phyloP scores from a whole-genome alignment of 2,888 invertebrate species.

The Digitonthophagus gazella region DNA sequence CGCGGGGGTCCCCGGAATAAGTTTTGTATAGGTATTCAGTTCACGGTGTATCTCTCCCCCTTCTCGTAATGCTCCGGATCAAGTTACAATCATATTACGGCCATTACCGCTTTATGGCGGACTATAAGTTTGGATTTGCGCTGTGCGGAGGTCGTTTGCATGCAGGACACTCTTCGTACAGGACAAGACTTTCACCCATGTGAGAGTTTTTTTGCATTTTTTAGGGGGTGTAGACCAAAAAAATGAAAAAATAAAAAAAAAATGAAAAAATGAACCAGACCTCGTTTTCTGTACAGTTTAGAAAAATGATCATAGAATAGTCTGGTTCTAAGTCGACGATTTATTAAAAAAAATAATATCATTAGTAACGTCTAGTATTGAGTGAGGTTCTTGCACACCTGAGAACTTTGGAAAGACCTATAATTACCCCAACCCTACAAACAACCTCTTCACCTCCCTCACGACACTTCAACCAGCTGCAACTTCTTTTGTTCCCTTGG shows the following conservation, averaged over 20 bases:
- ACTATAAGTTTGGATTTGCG: not conserved
- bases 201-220: too few relatives aligned
- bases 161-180: not conserved
- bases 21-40: not conserved
- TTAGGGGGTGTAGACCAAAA: too few relatives aligned
- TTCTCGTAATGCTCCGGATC: not conserved
- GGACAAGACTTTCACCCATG: not conserved
- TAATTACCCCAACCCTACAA: not conserved
- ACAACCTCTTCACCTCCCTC: not conserved
- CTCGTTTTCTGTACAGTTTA: too few relatives aligned
- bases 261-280: too few relatives aligned
- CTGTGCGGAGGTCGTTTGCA: not conserved
- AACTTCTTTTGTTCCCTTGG: not conserved
- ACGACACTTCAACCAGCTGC: not conserved
- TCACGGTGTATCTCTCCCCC: not conserved
- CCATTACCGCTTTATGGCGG: not conserved
- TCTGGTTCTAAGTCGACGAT: too few relatives aligned
- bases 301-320: too few relatives aligned
- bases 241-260: too few relatives aligned
- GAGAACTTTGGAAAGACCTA: not conserved
- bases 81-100: not conserved
- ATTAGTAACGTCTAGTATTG: not conserved
- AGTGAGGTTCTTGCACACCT: not conserved
- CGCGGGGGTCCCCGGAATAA: not conserved
- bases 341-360: too few relatives aligned